These are phyloP conservation scores for Drosophila repleta DNA, from an alignment of 1,140 invertebrate species.

Conservation along the genomic window DNA sequence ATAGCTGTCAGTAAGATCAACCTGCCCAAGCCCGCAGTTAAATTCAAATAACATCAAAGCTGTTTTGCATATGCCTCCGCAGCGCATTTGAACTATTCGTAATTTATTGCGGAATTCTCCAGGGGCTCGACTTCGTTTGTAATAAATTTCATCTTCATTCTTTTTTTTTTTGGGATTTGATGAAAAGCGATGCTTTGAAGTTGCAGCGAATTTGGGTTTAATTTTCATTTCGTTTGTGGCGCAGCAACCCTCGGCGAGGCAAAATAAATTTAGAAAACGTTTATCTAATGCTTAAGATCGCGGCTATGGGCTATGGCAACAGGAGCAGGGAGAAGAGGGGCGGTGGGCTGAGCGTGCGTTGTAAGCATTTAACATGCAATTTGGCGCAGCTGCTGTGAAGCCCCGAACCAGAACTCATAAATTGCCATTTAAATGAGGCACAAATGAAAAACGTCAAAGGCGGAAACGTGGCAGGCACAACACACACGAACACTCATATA, in stretches of 20 bases:
- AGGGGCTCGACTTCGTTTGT: slow-evolving; percentile 5
- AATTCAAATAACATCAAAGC: slow-evolving; percentile 20
- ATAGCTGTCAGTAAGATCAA: neutral
- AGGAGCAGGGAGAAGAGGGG: neutral
- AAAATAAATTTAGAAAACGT: slow-evolving; percentile 46
- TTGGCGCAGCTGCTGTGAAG: slow-evolving; percentile 69
- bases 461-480: slow-evolving; percentile 4
- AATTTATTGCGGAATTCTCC: slow-evolving; percentile 33
- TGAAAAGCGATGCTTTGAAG: slow-evolving; percentile 58
- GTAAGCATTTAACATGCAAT: slow-evolving; percentile 72
- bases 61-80: slow-evolving; percentile 15
- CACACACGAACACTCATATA: slow-evolving; percentile 2
- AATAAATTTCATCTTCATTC: slow-evolving; percentile 8
- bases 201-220: slow-evolving; percentile 51
- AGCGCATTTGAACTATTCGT: slow-evolving; percentile 26
- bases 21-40: neutral
- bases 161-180: slow-evolving; percentile 14
- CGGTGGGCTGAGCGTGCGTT: neutral
- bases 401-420: slow-evolving; percentile 46
- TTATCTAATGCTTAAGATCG: slow-evolving; percentile 71
- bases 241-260: slow-evolving; percentile 39
- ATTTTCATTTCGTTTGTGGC: slow-evolving; percentile 54
- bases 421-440: slow-evolving; percentile 78
- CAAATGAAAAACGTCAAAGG: slow-evolving; percentile 57
- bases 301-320: slow-evolving; percentile 13